Base-by-base conservation (phyloP, 2,888 invertebrate species). In the Panzeria rudis region DNA sequence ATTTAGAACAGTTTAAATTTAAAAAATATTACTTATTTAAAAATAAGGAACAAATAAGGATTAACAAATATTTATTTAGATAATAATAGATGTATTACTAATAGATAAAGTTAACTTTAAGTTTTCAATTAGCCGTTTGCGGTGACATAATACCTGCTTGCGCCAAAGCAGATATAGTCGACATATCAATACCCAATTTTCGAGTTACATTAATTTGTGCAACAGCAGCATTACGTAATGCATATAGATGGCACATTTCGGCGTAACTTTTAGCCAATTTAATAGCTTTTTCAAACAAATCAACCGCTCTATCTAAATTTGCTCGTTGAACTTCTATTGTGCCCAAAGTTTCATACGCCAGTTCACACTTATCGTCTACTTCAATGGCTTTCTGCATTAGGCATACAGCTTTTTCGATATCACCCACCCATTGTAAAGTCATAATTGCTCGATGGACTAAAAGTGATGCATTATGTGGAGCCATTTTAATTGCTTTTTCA, bases 311-410 rank as follows among this genome's bases (percentile, higher is more conserved):
- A 80, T 95, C 94, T 87, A 98, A 93, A 92, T 98, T 93, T 95
- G 97, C 96, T 94, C 93, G 91, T 93, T 98, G 98, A 86, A 98
- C 97, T 94, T 98, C 98, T 87, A 99, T 96, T 32, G 98, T 97
- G 88, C 97, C 98, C 85, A 98, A 94, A 59, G 98, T 98, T 93
- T 99, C 99, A 92, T 97, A 98, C 9, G 97, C 98, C 93, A 98
- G 96, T 93, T 97, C 97, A 93, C 98, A 98, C 92, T 97, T 97
- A 69, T 96, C 95, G 93, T 99, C 99, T 89, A 97, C 94, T 90
- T 96, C 95, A 87, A 98, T 95, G 1, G 97, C 97, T 92, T 96
- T 95, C 86, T 95, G 95, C 89, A 98, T 96, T 83, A 96, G 93
- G 87, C 95, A 94, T 0, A 97, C 94, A 25, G 97, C 97, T 89